phyloP scores from a whole-genome alignment of 2,113 vertebrate genomes.

The Formicarius rufipectus region DNA sequence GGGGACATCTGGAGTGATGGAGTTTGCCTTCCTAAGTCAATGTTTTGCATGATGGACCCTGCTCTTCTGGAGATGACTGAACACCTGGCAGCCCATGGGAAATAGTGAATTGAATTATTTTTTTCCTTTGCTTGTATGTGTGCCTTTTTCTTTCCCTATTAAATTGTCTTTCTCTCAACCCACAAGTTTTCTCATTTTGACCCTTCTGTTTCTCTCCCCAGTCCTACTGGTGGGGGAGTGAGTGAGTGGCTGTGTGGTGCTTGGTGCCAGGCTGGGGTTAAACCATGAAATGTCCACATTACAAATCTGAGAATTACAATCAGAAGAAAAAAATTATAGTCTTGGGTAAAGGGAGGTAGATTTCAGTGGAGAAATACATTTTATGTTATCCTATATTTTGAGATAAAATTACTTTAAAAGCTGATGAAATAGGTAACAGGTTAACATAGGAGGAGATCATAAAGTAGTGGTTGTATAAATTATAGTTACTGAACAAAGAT shows the following conservation, averaged over 20 bases:
- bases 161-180: background rate
- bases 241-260: background rate
- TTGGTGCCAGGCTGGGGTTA: background rate
- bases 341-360: background rate
- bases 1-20: background rate
- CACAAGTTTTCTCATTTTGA: background rate
- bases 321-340: background rate
- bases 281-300: background rate
- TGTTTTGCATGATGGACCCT: background rate
- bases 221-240: too few species aligned
- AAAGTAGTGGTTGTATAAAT: background rate
- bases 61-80: background rate
- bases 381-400: background rate
- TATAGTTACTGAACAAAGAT: background rate
- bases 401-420: background rate
- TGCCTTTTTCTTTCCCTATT: background rate
- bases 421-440: background rate
- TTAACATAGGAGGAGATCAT: background rate
- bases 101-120: background rate
- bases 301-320: background rate
- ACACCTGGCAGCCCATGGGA: too few species aligned
- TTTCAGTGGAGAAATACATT: background rate
- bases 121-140: background rate
- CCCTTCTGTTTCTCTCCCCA: background rate
- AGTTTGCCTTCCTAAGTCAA: background rate